These are phyloP conservation scores for Drosophila koepferae DNA, from an alignment of 2,888 invertebrate species.

Conservation along the genomic window DNA sequence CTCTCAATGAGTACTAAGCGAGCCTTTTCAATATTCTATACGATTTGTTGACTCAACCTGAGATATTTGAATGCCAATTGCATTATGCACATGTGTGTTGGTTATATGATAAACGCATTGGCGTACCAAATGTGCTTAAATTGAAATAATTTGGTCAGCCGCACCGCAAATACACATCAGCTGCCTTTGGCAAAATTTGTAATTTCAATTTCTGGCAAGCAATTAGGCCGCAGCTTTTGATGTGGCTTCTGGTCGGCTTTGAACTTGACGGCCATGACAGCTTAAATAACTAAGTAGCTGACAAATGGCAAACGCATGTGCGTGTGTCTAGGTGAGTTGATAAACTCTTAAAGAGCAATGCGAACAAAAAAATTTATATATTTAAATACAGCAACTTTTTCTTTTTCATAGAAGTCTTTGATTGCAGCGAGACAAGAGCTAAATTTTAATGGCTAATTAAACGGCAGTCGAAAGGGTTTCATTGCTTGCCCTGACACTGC, in stretches of 20 bases:
- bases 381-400: background rate
- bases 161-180: conserved; percentile 17
- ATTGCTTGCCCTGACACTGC: conserved; percentile 12
- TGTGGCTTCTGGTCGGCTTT: conserved; percentile 61
- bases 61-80: background rate
- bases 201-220: conserved; percentile 60
- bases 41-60: background rate
- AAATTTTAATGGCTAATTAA: conserved; percentile 57
- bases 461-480: conserved; percentile 32
- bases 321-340: conserved; percentile 1
- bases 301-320: conserved; percentile 18
- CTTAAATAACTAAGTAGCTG: conserved; percentile 52
- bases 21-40: background rate
- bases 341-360: conserved; percentile 27
- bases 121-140: conserved; percentile 16
- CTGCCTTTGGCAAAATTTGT: conserved; percentile 36
- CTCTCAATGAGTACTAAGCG: background rate
- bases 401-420: background rate
- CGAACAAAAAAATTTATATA: background rate
- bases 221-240: conserved; percentile 67
- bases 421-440: conserved; percentile 3
- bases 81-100: background rate
- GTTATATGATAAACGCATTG: conserved; percentile 5
- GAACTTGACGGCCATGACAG: conserved; percentile 38
- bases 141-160: conserved; percentile 33